A percentile compares a stretch with the other conserved stretches of the same genome.
phyloP scores from a whole-genome alignment of 2,113 vertebrate species.

The Channa maculata region DNA sequence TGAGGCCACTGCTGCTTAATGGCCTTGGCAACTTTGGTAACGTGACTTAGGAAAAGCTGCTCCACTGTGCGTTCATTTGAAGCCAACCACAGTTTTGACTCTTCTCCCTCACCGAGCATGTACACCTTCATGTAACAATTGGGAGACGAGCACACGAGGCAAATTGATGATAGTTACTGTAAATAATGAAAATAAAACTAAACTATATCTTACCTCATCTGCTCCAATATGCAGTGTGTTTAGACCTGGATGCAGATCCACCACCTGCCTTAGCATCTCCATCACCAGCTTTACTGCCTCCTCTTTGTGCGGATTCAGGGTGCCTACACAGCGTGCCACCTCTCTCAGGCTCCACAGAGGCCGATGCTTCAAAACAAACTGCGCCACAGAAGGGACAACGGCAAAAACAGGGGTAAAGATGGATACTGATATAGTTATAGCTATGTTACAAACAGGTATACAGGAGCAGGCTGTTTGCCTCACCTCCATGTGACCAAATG shows the following conservation, averaged over 20 bases:
- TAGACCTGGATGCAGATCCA: constrained; percentile 85
- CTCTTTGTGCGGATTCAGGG: constrained; percentile 90
- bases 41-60: constrained; percentile 89
- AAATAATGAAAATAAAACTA: no score
- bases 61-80: constrained; percentile 78
- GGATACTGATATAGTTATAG: background rate
- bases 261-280: constrained; percentile 91
- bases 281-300: constrained; percentile 84
- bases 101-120: constrained; percentile 90
- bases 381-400: background rate
- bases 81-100: constrained; percentile 89
- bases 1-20: constrained; percentile 81
- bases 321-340: constrained; percentile 87
- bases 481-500: constrained; percentile 97
- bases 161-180: background rate
- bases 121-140: constrained; percentile 85
- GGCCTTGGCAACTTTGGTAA: constrained; percentile 86
- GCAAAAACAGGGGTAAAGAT: background rate
- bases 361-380: constrained; percentile 95
- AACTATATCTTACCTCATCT: constrained; percentile 85
- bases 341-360: constrained; percentile 88
- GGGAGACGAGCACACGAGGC: background rate
- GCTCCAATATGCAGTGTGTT: constrained; percentile 91
- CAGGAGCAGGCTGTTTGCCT: constrained; percentile 42
- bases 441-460: background rate